These are phyloP conservation scores for Rhagologus leucostigma DNA, from an alignment of 2,113 vertebrate genomes.

Conservation along the genomic window DNA sequence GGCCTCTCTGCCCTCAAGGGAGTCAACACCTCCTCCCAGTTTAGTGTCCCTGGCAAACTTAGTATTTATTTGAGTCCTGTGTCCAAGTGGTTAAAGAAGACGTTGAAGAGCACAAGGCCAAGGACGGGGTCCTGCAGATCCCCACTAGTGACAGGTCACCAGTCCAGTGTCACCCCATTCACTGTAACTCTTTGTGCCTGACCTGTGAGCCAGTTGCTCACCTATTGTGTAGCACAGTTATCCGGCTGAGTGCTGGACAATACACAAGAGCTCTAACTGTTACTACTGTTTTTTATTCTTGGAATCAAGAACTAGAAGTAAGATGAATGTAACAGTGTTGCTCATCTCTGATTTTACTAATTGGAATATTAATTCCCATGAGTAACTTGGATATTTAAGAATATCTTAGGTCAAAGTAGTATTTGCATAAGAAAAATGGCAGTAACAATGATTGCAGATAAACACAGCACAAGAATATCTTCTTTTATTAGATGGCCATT, in stretches of 20 bases:
- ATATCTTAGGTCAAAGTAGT: background rate
- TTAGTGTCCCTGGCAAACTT: background rate
- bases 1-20: background rate
- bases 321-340: background rate
- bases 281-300: background rate
- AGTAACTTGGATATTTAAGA: background rate
- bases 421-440: background rate
- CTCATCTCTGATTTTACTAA: background rate
- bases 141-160: background rate
- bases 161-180: no score
- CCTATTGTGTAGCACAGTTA: rapidly evolving
- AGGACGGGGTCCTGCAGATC: background rate
- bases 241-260: background rate
- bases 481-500: background rate
- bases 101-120: background rate
- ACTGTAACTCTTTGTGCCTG: background rate
- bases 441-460: background rate
- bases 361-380: background rate
- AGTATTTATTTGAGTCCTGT: rapidly evolving
- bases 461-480: rapidly evolving
- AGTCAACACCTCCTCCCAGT: background rate
- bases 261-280: background rate
- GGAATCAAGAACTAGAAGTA: background rate
- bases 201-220: background rate
- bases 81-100: background rate